Evolutionary conservation across 2,888 invertebrate species (phyloP), one percentile per base, ranked within the genome.

Genomic region (Latrodectus elegans): DNA sequence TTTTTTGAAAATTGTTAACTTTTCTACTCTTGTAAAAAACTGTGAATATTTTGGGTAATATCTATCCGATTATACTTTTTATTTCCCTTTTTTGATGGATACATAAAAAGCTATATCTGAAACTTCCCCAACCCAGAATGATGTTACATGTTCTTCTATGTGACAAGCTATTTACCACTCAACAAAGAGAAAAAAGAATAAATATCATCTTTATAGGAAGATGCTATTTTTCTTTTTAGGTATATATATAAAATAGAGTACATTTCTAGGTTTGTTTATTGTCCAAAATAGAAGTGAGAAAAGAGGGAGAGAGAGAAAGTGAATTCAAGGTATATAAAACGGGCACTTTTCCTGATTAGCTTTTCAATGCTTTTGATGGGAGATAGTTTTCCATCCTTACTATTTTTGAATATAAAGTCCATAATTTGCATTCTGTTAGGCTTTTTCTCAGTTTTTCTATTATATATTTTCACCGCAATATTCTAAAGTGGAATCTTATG

Each of bases 381-480:
- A 49, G 95, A 92, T 1, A 97, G 97, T 93, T 96, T 97, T 4
- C 97, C 97, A 91, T 97, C 97, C 9, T 38, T 6, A 38, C 38
- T 38, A 38, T 38, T 38, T 38, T 38, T 38, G 38, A 38, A 38
- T 38, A 38, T 38, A 38, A 38, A 38, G 38, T 38, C 38, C 38
- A 38, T 38, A 38, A 38, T 38, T 38, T 38, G 38, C 38, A 38
- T 38, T 38, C 38, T 38, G 38, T 38, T 6, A 38, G 6, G 38
- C 38, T 38, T 38, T 38, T 38, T 38, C 38, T 3, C 4, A 38
- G 38, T 38, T 38, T 38, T 38, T 38, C 38, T 38, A 38, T 38
- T 38, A 38, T 38, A 6, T 38, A 38, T 38, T 38, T 38, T 38
- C 38, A 38, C 6, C 38, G 38, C 38, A 38, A 38, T 38, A 38